Evolutionary conservation across 2,888 invertebrate species (phyloP), one percentile per base, ranked within the genome.

Genomic region (Apamea anceps): DNA sequence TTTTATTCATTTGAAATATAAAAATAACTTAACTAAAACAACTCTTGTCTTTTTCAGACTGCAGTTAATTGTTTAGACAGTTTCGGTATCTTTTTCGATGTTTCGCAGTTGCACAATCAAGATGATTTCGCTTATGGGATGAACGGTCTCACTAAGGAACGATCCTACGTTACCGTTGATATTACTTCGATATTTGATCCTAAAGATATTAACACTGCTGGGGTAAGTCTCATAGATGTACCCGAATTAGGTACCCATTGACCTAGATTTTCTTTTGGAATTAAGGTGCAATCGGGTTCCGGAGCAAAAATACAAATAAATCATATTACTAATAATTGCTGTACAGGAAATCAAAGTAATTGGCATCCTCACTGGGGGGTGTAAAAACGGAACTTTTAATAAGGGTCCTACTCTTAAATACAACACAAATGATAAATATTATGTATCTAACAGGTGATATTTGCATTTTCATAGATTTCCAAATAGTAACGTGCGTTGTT

Each of bases 141-240:
- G 92, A 77, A 67, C 60, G 48, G 84, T 28, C 80, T 94, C 62
- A 85, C 82, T 18, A 75, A 66, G 5, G 85, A 83, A 4, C 87
- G 90, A 42, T 77, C 85, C 0, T 94, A 93, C 67, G 18, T 28
- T 0, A 37, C 89, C 3, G 71, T 91, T 10, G 93, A 95, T 57
- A 88, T 94, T n/a, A 81, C 89, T 2, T 84, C 90, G 0, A 87
- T 94, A 67, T 92, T 93, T 54, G 78, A 82, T 7, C 18, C 84
- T n/a, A 66, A 86, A 65, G 85, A 90, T 71, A 72, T 32, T 3
- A 42, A 79, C 7, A 89, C 90, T 2, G 76, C 90, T 12, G 87
- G 88, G 79, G 94, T 94, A 87, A 89, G 80, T 28, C 10, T 60
- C 18, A 42, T 15, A n/a, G 7, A 37, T 51, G 32, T 18, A 37